Conservation (phyloP, 2,113 vertebrate species). For the Gadus chalcogrammus region DNA sequence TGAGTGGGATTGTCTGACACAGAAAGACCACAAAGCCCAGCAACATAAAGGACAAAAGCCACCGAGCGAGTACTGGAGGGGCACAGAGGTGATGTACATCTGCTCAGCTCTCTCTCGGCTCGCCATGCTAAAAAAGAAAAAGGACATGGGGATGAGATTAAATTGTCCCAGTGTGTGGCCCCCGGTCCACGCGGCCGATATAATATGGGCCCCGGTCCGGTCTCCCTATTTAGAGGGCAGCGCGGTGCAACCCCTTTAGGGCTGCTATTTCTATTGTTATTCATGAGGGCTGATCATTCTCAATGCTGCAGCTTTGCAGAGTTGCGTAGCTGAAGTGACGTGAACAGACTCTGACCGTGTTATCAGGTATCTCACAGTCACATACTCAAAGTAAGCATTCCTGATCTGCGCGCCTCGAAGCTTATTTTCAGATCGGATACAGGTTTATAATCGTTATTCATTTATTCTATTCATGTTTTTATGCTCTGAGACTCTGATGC, state of each 20-base stretch:
- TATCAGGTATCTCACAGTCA: too few relatives aligned
- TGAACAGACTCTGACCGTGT: too few relatives aligned
- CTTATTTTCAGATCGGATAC: too few relatives aligned
- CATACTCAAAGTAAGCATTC: too few relatives aligned
- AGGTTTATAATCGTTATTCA: too few relatives aligned
- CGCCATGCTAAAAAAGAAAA: conserved; percentile 35
- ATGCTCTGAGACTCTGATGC: too few relatives aligned
- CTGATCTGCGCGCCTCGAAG: too few relatives aligned
- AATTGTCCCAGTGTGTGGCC: conserved; percentile 64
- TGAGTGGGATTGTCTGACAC: conserved; percentile 62
- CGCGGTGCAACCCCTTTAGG: conserved; percentile 24
- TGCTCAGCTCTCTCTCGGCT: conserved; percentile 46
- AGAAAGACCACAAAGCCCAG: conserved; percentile 23
- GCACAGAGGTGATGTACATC: conserved; percentile 65
- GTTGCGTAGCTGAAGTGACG: too few relatives aligned
- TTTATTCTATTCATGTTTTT: too few relatives aligned
- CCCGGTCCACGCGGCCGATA: conserved; percentile 37
- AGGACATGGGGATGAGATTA: conserved; percentile 43
- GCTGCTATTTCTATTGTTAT: conserved; percentile 32
- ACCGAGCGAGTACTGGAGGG: conserved; percentile 51
- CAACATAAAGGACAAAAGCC: conserved; percentile 56
- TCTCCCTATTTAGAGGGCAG: conserved; percentile 61
- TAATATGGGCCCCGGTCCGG: conserved; percentile 58
- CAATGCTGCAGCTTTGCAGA: neutral
- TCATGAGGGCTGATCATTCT: neutral